Base-by-base conservation (phyloP, 2,888 invertebrate species). In the Pandemis corylana region DNA sequence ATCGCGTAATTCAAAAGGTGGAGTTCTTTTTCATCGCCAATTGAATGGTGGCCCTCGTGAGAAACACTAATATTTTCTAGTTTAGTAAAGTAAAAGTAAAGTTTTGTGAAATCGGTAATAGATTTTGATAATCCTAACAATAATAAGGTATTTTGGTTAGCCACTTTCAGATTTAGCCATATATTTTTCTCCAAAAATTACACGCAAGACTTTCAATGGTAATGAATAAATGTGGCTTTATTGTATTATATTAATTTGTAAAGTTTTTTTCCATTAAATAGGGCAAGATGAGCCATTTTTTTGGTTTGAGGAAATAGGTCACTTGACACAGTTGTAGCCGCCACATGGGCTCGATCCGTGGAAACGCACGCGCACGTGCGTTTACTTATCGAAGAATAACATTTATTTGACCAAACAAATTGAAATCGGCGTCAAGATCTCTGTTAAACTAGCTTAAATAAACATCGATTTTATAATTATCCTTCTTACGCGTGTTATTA, bases 311-410 rank as follows among this genome's bases (percentile, higher is more conserved):
- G 69, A 76, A 20, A 66, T 76, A 71, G 75, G 77, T 78, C 77
- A 70, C 61, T 70, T 61, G 69, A 70, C 74, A 76, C 75, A 76
- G 77, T 75, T 80, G 80, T 77, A 77, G 77, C 78, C 76, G 68
- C 79, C 82, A 80, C 77, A 79, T 80, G 76, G 70, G 66, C 69
- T 10, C 79, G 79, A 76, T 77, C 76, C 78, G 77, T 78, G 78
- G 80, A 77, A 71, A 62, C 71, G 90, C 92, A 91, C 65, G 68
- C 70, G 90, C 92, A 93, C 93, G 93, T 93, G 92, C 88, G 88
- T 87, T 86, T 88, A 87, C 91, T 93, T 91, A 75, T 75, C 75
- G 71, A 89, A 83, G 81, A 83, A 80, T 84, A 78, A 79, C 36
- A 88, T 85, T 85, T 85, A 81, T 59, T 59, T 59, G 28, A 81